phyloP scores from a whole-genome alignment of 2,888 invertebrate genomes.

The Drosophila rubida region DNA sequence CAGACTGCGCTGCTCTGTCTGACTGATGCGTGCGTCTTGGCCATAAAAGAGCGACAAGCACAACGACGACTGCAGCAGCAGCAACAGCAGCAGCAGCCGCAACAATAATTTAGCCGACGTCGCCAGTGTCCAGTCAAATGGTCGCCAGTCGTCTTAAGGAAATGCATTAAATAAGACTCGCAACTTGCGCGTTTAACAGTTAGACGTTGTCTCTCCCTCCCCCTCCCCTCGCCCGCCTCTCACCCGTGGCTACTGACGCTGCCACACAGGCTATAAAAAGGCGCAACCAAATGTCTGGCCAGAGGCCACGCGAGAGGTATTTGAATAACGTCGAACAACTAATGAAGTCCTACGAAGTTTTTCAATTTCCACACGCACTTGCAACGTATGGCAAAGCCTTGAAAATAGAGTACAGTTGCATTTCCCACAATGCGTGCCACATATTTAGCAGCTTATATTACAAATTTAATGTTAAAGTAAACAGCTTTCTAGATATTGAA shows the following conservation, averaged over 20 bases:
- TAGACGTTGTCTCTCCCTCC: conserved; percentile 42
- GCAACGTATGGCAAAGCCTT: neutral
- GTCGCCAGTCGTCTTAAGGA: conserved; percentile 69
- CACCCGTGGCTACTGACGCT: conserved; percentile 30
- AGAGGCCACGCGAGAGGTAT: no score
- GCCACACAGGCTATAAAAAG: conserved; percentile 27
- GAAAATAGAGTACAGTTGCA: neutral
- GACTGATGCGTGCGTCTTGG: conserved; percentile 78
- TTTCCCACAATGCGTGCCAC: no score
- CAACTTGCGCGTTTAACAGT: conserved; percentile 59
- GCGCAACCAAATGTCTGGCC: conserved; percentile 38
- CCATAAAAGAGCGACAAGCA: conserved; percentile 70
- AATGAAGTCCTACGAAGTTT: neutral
- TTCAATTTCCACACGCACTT: neutral
- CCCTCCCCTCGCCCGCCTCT: neutral
- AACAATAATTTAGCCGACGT: conserved; percentile 73
- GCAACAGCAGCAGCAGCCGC: conserved; percentile 22
- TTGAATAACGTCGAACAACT: neutral
- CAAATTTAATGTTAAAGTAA: no score
- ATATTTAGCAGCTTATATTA: no score
- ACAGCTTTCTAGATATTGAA: no score
- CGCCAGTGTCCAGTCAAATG: conserved; percentile 63
- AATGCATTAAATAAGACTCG: conserved; percentile 70
- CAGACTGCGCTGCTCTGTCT: conserved; percentile 47
- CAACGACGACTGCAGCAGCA: conserved; percentile 32